Evolutionary conservation across 2,888 invertebrate species (phyloP), one percentile per base, ranked within the genome.

Genomic region (Crepidodera aurea): DNA sequence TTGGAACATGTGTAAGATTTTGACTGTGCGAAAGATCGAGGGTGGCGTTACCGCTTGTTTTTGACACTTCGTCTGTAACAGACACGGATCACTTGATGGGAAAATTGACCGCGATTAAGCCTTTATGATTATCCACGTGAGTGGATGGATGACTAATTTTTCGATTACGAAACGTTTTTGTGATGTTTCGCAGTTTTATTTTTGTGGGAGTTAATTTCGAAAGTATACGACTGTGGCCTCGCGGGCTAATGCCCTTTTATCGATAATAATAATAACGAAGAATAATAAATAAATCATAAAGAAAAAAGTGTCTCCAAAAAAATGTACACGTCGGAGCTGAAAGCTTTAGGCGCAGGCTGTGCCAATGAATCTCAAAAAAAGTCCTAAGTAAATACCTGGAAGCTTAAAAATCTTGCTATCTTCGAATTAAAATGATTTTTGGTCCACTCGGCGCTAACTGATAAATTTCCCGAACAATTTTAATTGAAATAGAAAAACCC

Each of bases 401-500:
- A 18, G 48, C 15, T 13, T 6, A 57, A 48, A 57, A 57, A 53
- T 53, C 40, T 40, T 40, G 12, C 39, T 22, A 37, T 37, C 51
- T 37, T 32, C 54, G 13, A 54, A 42, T 54, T 40, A 54, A 32
- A 54, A 54, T 29, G 19, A 44, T 44, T 54, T 54, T 54, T 54
- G 42, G 42, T 59, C 59, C 19, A 8, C 25, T 16, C 18, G n/a
- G 60, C 54, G 58, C 63, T 60, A 63, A 37, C 48, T 22, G 51
- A 62, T 53, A 60, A 59, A 57, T 48, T 62, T 44, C 13, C 57
- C 48, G 39, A 59, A 56, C 59, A 53, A 58, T 63, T 65, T 66
- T 66, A 65, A 68, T 66, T 68, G 64, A 61, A 68, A 68, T 64
- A 59, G 65, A 68, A 68, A 68, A 64, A 51, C 48, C 51, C 62